Percentiles rank a stretch among this genome's conserved stretches.
These are phyloP conservation scores for Eupithecia abbreviata DNA, from an alignment of 2,888 invertebrate genomes.

Conservation along the genomic window DNA sequence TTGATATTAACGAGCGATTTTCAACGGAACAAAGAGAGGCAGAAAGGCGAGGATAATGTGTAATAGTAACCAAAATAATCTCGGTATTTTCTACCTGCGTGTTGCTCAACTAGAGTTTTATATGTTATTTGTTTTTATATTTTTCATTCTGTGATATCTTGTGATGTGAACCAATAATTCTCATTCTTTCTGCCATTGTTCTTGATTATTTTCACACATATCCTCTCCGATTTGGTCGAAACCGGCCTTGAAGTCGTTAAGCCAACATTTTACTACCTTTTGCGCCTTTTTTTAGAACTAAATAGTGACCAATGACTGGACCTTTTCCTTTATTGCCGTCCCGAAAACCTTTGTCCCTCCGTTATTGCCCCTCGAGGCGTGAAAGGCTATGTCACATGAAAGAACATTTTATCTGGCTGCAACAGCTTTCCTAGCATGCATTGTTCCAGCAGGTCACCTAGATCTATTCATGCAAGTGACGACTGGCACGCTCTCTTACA, in stretches of 20 bases:
- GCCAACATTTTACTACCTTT: background rate
- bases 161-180: too few species aligned
- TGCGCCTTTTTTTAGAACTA: background rate
- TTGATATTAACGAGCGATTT: background rate
- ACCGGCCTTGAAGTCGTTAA: background rate
- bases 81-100: background rate
- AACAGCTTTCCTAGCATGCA: slow-evolving; percentile 19
- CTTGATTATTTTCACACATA: background rate
- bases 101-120: too few species aligned
- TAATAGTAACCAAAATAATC: background rate
- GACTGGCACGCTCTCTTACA: slow-evolving; percentile 20
- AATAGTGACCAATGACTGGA: background rate
- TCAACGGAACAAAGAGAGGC: background rate
- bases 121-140: too few species aligned
- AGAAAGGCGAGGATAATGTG: background rate
- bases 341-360: slow-evolving; percentile 1
- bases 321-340: slow-evolving; percentile 5
- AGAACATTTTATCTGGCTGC: slow-evolving; percentile 19
- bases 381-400: background rate
- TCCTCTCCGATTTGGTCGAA: background rate
- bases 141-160: too few species aligned
- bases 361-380: slow-evolving; percentile 7
- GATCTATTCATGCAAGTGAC: slow-evolving; percentile 30
- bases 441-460: slow-evolving; percentile 31
- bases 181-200: background rate